These are phyloP conservation scores for Tenthredo scrophulariae DNA, from an alignment of 2,888 invertebrate species.

Conservation along the genomic window DNA sequence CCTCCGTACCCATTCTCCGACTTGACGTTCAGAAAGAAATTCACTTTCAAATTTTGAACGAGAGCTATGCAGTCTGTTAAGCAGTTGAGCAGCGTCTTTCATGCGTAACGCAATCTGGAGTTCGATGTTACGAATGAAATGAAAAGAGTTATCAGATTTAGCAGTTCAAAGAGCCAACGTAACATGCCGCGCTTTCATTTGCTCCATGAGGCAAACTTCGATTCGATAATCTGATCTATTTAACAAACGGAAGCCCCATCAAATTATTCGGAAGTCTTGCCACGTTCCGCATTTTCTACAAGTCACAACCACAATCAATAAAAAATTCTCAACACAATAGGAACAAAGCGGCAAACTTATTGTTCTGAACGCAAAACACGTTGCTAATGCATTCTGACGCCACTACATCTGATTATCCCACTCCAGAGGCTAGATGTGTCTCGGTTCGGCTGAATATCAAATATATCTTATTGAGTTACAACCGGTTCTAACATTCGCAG, in stretches of 20 bases:
- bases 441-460: slow-evolving; percentile 34
- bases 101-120: slow-evolving; percentile 1
- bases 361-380: slow-evolving; percentile 36
- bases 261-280: neutral
- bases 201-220: neutral
- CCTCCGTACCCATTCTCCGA: neutral
- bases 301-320: slow-evolving; percentile 6
- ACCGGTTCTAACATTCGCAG: slow-evolving; percentile 38
- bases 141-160: slow-evolving; percentile 12
- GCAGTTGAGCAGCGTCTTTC: neutral
- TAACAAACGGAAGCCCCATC: neutral
- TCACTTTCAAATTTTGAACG: neutral
- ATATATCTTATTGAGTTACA: slow-evolving; percentile 43
- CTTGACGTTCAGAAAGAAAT: neutral
- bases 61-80: neutral
- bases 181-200: slow-evolving; percentile 18
- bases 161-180: neutral
- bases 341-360: slow-evolving; percentile 36
- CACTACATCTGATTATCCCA: slow-evolving; percentile 33
- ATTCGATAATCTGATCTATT: slow-evolving; percentile 30
- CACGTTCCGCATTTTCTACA: slow-evolving; percentile 35
- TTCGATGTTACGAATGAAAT: neutral
- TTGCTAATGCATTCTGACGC: slow-evolving; percentile 43
- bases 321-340: slow-evolving; percentile 37
- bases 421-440: slow-evolving; percentile 31